A percentile compares a stretch with the other conserved stretches of the same genome.
These are phyloP conservation scores for Thymallus thymallus DNA, from an alignment of 2,113 vertebrate species.

Conservation along the genomic window DNA sequence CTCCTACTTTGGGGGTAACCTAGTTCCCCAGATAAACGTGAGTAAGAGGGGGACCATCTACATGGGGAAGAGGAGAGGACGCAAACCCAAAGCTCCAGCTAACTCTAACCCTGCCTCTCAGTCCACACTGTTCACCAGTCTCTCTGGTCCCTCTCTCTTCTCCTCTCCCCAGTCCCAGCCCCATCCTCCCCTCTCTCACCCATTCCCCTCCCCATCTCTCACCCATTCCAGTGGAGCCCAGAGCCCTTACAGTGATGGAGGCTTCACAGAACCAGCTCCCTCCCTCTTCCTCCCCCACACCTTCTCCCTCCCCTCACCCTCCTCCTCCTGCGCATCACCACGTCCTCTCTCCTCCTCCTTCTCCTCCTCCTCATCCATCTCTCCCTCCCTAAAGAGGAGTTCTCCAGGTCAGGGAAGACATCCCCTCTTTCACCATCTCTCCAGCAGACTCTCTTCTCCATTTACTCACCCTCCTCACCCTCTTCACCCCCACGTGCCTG, in stretches of 20 bases:
- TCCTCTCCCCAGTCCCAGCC: slow-evolving; percentile 74
- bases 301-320: slow-evolving; percentile 57
- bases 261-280: slow-evolving; percentile 79
- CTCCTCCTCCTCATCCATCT: slow-evolving; percentile 32
- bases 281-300: slow-evolving; percentile 62
- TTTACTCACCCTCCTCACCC: slow-evolving; percentile 67
- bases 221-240: slow-evolving; percentile 90
- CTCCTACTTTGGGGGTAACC: slow-evolving; percentile 87
- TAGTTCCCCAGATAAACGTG: slow-evolving; percentile 96
- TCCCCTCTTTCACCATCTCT: slow-evolving; percentile 70
- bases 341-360: slow-evolving; percentile 52
- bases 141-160: slow-evolving; percentile 74
- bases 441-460: slow-evolving; percentile 74
- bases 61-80: slow-evolving; percentile 95
- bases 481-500: slow-evolving; percentile 62
- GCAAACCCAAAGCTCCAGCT: slow-evolving; percentile 85
- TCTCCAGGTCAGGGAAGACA: slow-evolving; percentile 69
- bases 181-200: slow-evolving; percentile 69
- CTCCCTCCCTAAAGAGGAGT: slow-evolving; percentile 81
- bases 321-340: slow-evolving; percentile 53
- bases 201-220: slow-evolving; percentile 83
- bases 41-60: slow-evolving; percentile 99
- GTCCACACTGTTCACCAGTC: slow-evolving; percentile 67
- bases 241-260: slow-evolving; percentile 87
- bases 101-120: slow-evolving; percentile 68